Evolutionary conservation across 2,888 invertebrate species (phyloP), one percentile per base, ranked within the genome.

Genomic region (Standfussiana lucernea): DNA sequence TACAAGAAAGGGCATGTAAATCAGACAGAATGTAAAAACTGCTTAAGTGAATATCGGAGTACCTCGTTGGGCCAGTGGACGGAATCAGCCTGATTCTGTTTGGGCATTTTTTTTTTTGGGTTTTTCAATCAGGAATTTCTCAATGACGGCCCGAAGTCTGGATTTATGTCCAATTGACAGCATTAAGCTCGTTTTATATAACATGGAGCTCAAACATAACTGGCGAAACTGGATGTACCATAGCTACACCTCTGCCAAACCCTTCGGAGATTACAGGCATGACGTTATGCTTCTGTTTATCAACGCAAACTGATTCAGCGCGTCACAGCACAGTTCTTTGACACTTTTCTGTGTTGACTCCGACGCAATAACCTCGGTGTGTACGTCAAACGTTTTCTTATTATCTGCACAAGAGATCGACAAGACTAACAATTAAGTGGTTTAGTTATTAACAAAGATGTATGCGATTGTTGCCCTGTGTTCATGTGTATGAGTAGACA

Each of bases 321-420:
- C 76, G 79, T 71, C 77, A 62, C 74, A 70, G 42, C 62, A 42
- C 67, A 80, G 89, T 85, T 88, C 85, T 75, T 86, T 86, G 87
- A 89, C 89, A 84, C 78, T 68, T 84, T 75, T 78, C 84, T 85
- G 76, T 87, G 85, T 85, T 86, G 84, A 82, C 74, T 69, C n/a
- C 42, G 79, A 84, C 79, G 87, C 89, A 88, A 84, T 89, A 87
- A 89, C 87, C 86, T 40, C 28, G 37, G 53, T 32, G 28, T 15
- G 47, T 69, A 86, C 90, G 86, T 88, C 87, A 90, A 84, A 86
- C 84, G 37, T 82, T 83, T 80, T 79, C 73, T 82, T 83, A 78
- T 77, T 84, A 82, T 82, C 79, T 66, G 56, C 50, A 68, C 50
- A 53, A 61, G 35, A 74, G 65, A 84, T 77, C 75, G 42, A 24